Conservation (phyloP, 2,888 invertebrate genomes). For the Thymelicus acteon region DNA sequence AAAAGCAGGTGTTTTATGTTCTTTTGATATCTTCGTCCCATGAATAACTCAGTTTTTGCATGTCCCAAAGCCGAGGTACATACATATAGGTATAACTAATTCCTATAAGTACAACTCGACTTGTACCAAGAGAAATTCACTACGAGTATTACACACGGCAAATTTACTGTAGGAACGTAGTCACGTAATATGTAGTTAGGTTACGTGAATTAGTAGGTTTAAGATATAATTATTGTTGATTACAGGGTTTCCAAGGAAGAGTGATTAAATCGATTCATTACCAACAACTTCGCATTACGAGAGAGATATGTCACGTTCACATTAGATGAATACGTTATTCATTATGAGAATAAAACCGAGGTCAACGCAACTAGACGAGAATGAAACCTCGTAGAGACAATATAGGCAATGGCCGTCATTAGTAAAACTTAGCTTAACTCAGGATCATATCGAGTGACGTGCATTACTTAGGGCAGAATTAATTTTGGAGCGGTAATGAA, state of each 20-base stretch:
- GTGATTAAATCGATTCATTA: neutral
- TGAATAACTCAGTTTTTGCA: too few relatives aligned
- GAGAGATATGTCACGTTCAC: neutral
- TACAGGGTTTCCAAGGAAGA: neutral
- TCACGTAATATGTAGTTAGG: too few relatives aligned
- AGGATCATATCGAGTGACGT: neutral
- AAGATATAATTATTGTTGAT: neutral
- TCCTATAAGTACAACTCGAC: too few relatives aligned
- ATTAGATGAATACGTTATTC: neutral
- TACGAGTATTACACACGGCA: too few relatives aligned
- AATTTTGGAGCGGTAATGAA: neutral
- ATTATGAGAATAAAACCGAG: neutral
- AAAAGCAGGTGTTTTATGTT: too few relatives aligned
- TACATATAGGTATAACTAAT: too few relatives aligned
- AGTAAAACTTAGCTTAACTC: neutral
- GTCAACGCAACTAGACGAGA: neutral
- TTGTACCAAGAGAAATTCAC: too few relatives aligned
- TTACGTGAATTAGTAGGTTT: neutral
- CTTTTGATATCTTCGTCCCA: too few relatives aligned
- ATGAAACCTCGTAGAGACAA: constrained; percentile 1
- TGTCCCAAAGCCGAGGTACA: too few relatives aligned
- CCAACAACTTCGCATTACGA: neutral
- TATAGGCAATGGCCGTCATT: neutral
- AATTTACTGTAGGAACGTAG: too few relatives aligned
- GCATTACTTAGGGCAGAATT: neutral